These are phyloP conservation scores for Eucera pruinosa DNA, from an alignment of 2,888 invertebrate species.

Conservation along the genomic window DNA sequence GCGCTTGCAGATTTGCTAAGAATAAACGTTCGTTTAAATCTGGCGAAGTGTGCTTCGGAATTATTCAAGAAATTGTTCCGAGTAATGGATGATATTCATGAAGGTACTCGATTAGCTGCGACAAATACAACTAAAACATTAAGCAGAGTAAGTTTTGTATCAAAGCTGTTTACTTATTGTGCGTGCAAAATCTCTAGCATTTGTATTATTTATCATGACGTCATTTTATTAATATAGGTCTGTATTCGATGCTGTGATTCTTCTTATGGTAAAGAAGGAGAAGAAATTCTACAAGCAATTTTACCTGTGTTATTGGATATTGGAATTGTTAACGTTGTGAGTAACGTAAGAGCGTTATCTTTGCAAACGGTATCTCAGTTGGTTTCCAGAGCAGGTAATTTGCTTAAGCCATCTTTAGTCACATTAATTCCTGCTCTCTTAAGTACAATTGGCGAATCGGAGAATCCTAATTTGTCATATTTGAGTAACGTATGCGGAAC, in stretches of 20 bases:
- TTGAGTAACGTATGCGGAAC: constrained; percentile 89
- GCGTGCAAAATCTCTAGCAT: background rate
- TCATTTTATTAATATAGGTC: constrained; percentile 84
- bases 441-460: constrained; percentile 94
- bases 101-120: constrained; percentile 92
- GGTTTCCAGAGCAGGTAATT: constrained; percentile 91
- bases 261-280: constrained; percentile 90
- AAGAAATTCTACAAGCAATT: constrained; percentile 89
- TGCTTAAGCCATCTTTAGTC: constrained; percentile 92
- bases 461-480: constrained; percentile 91
- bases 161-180: background rate
- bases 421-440: constrained; percentile 93
- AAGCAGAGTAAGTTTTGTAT: constrained; percentile 87
- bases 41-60: constrained; percentile 84
- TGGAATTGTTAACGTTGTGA: constrained; percentile 92
- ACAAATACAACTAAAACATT: constrained; percentile 89
- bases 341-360: constrained; percentile 92
- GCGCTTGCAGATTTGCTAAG: constrained; percentile 93
- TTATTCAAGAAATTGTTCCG: constrained; percentile 94
- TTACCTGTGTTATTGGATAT: constrained; percentile 92
- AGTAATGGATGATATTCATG: constrained; percentile 98
- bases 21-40: constrained; percentile 78
- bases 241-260: constrained; percentile 90
- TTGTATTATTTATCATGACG: background rate
- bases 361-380: constrained; percentile 94